phyloP scores from a whole-genome alignment of 2,113 vertebrate genomes.

The Tragulus kanchil region DNA sequence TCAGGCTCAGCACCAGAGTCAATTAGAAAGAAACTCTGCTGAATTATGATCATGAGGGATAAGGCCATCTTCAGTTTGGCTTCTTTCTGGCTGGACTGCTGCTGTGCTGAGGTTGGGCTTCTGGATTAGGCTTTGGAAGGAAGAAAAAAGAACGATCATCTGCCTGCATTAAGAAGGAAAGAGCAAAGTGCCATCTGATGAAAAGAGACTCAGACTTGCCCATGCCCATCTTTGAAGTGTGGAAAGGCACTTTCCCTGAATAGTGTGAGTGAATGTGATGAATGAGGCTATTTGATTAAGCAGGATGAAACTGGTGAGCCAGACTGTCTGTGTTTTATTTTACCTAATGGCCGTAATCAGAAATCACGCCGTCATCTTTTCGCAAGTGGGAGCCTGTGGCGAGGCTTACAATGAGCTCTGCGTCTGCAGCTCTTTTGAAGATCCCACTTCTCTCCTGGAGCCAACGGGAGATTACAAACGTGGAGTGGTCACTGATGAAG shows the following conservation, averaged over 20 bases:
- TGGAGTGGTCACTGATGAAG: not conserved
- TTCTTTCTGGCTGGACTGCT: not conserved
- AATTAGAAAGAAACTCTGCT: not conserved
- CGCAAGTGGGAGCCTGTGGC: not conserved
- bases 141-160: not conserved
- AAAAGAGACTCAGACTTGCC: not conserved
- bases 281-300: constrained; percentile 62
- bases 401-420: not conserved
- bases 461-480: not conserved
- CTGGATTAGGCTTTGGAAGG: not conserved
- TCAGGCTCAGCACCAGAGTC: not conserved
- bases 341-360: constrained; percentile 68
- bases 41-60: not conserved
- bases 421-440: not conserved
- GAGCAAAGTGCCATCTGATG: not conserved
- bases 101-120: not conserved
- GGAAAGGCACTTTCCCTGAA: not conserved
- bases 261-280: constrained; percentile 15
- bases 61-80: not conserved
- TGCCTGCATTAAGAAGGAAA: not conserved
- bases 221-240: not conserved
- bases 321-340: constrained; percentile 56
- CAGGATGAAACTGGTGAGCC: constrained; percentile 35
- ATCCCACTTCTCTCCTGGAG: not conserved
- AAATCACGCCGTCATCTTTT: constrained; percentile 44